Percentiles rank a stretch among this genome's conserved stretches.
These are phyloP conservation scores for Tricholauxania praeusta DNA, from an alignment of 2,888 invertebrate genomes.

Conservation along the genomic window DNA sequence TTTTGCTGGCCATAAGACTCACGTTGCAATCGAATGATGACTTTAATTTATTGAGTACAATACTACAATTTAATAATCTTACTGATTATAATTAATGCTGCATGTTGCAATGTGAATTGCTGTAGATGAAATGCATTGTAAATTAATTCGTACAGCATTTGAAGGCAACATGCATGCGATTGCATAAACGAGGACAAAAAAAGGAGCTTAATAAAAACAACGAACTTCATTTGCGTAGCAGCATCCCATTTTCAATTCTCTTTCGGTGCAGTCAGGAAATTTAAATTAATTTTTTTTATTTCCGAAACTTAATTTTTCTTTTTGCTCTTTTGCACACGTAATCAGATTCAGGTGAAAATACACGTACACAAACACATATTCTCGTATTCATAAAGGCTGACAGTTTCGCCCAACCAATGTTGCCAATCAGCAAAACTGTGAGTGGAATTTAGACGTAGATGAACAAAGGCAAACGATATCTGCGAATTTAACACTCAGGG, in stretches of 20 bases:
- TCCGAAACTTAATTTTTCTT: neutral
- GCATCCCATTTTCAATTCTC: slow-evolving; percentile 24
- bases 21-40: no score
- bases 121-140: neutral
- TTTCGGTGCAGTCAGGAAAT: slow-evolving; percentile 26
- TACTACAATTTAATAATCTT: slow-evolving; percentile 4
- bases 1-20: no score
- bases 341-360: slow-evolving; percentile 27
- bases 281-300: slow-evolving; percentile 23
- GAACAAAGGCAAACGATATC: no score
- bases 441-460: no score
- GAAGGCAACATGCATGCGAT: neutral
- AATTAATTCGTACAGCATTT: neutral
- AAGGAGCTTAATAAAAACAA: slow-evolving; percentile 4
- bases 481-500: no score
- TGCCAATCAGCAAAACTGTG: no score
- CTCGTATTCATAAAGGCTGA: neutral
- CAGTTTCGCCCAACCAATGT: no score
- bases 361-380: neutral
- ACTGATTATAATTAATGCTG: slow-evolving; percentile 13
- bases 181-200: neutral
- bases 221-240: slow-evolving; percentile 8
- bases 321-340: slow-evolving; percentile 8
- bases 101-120: neutral
- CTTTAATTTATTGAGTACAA: neutral